Base-by-base conservation (phyloP, 2,888 invertebrate genomes). In the Leptinotarsa rubiginosa region DNA sequence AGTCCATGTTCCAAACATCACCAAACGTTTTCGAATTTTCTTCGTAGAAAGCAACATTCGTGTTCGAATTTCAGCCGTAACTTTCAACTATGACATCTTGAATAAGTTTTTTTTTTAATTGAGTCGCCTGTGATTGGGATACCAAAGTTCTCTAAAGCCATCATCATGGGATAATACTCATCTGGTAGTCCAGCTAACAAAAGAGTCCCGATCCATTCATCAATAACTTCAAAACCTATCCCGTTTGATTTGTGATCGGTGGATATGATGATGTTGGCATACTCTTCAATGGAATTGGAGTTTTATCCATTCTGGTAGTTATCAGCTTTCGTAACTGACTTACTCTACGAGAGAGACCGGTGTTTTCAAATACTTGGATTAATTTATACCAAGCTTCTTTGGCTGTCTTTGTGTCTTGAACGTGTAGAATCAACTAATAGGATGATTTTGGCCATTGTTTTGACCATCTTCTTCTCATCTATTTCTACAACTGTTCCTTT, bases 271-370 rank as follows among this genome's bases (percentile, higher is more conserved):
- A 31, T 31, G 5, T 31, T 31, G 31, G 31, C 31, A 31, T 31
- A 31, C 7, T 18, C 5, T 54, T 54, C 54, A 18, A 20, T 7
- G n/a, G 54, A 71, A 62, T 68, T 68, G 50, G 52, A 71, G 69
- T 69, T 54, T 73, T n/a, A n/a, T 81, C 85, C 82, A 81, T 97
- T 97, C 93, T 97, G 97, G 87, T 98, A 98, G 88, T 94, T 95
- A 89, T 97, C 96, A 88, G 54, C n/a, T 10, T 20, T 7, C 54
- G 16, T 18, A 54, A 54, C 18, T n/a, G 54, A 10, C 54, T 20
- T 54, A 54, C 18, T 54, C n/a, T 16, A 54, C 54, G 54, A n/a
- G 54, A n/a, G 54, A 54, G 12, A n/a, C 54, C n/a, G 54, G 18
- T n/a, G 20, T 54, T 18, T 54, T 54, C 49, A 16, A 54, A 15